Base-by-base conservation (phyloP, 2,113 vertebrate species). In the Odocoileus virginianus region DNA sequence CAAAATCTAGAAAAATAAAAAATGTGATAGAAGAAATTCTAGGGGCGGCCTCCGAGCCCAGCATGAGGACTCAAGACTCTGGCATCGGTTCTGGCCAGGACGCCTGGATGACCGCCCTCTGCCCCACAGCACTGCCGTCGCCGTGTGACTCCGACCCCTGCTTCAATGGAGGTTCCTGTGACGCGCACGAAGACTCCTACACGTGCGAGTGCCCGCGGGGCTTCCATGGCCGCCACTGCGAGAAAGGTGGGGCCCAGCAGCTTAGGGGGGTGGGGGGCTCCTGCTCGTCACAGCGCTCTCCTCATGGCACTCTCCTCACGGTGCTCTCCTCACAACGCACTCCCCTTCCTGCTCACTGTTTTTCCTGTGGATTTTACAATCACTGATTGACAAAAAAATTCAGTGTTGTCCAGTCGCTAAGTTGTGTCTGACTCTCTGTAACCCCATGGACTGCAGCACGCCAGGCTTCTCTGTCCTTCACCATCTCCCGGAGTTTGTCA, bases 61-160 rank as follows among this genome's bases (percentile, higher is more conserved):
- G 11, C 0, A 11, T 21, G 86, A 87, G 52, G 60, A 61, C 2
- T 21, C 28, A 1, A 15, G 78, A 28, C 3, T 7, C 15, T 19
- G 15, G 1, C 45, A 11, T 3, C 3, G 47, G 43, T 28, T 43
- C 78, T 43, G 57, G 85, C 12, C 25, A 43, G 58, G 30, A 21
- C 30, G 21, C 6, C 67, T 55, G 55, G 84, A 50, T 71, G 79
- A 86, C 40, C 5, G 3, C 81, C 45, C 78, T 96, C 90, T 96
- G 94, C 97, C 98, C 99, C 98, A 98, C 98, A 99, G 99, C 99
- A 36, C 98, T 99, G 99, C 99, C 99, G 0, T 99, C 99, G 12
- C 99, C 99, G 97, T 99, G 99, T 0, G 99, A 99, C 99, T 99
- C 99, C 0, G 99, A 99, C 93, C 99, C 99, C 97, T 99, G 99